Conservation (phyloP, 2,888 invertebrate species). For the Anodontia alba region DNA sequence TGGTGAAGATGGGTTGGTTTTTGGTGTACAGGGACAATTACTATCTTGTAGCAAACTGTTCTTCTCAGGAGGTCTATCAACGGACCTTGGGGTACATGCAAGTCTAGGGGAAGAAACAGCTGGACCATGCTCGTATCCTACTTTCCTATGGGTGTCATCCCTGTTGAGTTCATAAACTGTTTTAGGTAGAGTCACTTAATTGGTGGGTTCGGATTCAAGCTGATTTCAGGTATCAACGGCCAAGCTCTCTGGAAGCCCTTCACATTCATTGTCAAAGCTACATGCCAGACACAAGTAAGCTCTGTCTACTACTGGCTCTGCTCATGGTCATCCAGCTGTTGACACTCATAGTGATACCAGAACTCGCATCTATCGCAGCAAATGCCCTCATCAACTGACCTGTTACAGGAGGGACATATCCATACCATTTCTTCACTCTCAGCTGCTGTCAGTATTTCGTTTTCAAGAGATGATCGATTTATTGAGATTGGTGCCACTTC, state of each 20-base stretch:
- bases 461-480: no score
- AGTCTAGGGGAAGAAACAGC: not conserved
- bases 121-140: not conserved
- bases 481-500: no score
- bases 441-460: no score
- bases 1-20: no score
- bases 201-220: not conserved
- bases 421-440: no score
- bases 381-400: not conserved
- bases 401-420: not conserved
- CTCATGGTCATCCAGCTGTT: not conserved
- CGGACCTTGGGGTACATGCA: no score
- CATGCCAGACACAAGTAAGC: not conserved
- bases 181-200: not conserved
- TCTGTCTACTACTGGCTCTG: not conserved
- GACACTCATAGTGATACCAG: not conserved
- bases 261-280: not conserved
- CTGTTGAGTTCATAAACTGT: no score
- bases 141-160: not conserved
- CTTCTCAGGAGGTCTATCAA: no score
- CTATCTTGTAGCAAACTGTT: no score
- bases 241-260: not conserved
- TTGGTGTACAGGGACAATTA: not conserved
- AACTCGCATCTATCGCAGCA: not conserved
- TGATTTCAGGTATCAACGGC: not conserved